Evolutionary conservation across 2,113 vertebrate species (phyloP), one percentile per base, ranked within the genome.

Genomic region (Ciconia maguari): DNA sequence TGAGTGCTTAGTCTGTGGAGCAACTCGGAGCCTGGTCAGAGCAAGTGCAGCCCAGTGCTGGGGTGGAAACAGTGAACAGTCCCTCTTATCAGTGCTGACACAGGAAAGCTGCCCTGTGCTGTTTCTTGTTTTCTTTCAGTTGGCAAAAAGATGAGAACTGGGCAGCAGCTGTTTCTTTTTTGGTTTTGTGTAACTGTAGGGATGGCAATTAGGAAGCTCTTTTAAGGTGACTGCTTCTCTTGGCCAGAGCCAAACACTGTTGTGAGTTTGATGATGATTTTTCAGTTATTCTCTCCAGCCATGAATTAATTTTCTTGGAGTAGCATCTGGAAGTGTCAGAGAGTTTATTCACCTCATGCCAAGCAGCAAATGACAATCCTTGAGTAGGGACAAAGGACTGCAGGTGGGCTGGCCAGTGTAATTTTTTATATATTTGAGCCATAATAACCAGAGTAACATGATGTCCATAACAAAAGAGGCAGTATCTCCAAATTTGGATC

Each of bases 1-100:
- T 98, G 95, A 97, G 98, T 97, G 24, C 62, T 62, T 15, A 8
- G 10, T 57, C 38, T 11, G 17, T 36, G 38, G 26, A 42, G 26
- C 26, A 46, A 30, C 49, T 68, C 0, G 2, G 13, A 82, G 20
- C 19, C 22, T 30, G 36, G 30, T 62, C 29, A 46, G 69, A 79
- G 18, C 16, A 92, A 71, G 58, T 2, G 5, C 57, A 85, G 16
- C 44, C n/a, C 27, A 24, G 57, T n/a, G 44, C 38, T 83, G 76
- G 32, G 32, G 17, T 27, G 16, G 49, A 72, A 89, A 38, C 29
- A 38, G 30, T 16, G 30, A 54, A 38, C 7, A 36, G 58, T 34
- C 18, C 24, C 19, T 87, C 34, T 68, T 57, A 60, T 38, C 25
- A 75, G 29, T 71, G 42, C 29, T 68, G 72, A 32, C 54, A 44